These are phyloP conservation scores for Nyleta sp. DNA, from an alignment of 2,888 invertebrate species.

Conservation along the genomic window DNA sequence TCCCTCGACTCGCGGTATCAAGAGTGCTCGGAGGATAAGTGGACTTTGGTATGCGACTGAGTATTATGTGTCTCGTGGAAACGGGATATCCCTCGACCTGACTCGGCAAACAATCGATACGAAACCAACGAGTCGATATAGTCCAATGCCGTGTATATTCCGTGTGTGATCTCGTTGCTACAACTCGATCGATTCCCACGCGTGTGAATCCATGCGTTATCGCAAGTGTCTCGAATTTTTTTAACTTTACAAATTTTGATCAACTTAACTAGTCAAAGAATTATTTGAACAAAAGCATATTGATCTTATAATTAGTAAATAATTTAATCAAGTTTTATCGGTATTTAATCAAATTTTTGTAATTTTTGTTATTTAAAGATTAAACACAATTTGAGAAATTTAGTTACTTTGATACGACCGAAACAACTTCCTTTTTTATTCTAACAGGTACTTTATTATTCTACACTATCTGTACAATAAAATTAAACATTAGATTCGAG, in stretches of 20 bases:
- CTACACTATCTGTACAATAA: background rate
- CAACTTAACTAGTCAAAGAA: too few species aligned
- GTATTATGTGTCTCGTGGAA: slow-evolving; percentile 80
- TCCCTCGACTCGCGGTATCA: slow-evolving; percentile 60
- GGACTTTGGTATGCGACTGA: slow-evolving; percentile 75
- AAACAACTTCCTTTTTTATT: background rate
- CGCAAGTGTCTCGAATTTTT: slow-evolving; percentile 11
- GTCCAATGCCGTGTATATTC: slow-evolving; percentile 63
- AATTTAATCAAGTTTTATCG: too few species aligned
- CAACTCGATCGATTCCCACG: slow-evolving; percentile 73
- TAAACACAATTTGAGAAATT: too few species aligned
- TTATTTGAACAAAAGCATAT: background rate
- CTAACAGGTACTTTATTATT: background rate
- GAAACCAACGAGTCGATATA: slow-evolving; percentile 68
- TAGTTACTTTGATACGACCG: too few species aligned
- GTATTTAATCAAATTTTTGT: too few species aligned
- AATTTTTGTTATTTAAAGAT: too few species aligned
- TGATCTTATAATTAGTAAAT: too few species aligned
- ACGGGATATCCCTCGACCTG: slow-evolving; percentile 78
- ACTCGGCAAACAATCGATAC: slow-evolving; percentile 79
- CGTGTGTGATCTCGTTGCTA: slow-evolving; percentile 64
- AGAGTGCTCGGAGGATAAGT: slow-evolving; percentile 64
- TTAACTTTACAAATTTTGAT: background rate
- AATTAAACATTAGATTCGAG: slow-evolving; percentile 19
- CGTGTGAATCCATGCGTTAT: slow-evolving; percentile 51